phyloP scores from a whole-genome alignment of 2,888 invertebrate species.

The Aplocera efformata region DNA sequence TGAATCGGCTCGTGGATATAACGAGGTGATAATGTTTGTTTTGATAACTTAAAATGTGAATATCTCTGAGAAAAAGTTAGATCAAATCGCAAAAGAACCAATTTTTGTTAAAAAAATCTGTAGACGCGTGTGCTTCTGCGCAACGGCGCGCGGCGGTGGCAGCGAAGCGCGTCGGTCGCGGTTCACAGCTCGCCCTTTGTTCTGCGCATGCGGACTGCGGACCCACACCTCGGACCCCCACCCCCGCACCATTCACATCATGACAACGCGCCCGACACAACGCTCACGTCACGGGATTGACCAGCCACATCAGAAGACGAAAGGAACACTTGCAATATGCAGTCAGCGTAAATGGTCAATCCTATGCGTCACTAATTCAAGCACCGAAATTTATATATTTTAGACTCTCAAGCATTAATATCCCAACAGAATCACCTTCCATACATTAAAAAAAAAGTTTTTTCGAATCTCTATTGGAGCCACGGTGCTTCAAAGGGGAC shows the following conservation, averaged over 20 bases:
- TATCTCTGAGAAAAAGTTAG: constrained; percentile 15
- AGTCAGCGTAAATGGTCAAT: too few species aligned
- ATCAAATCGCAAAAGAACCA: constrained; percentile 38
- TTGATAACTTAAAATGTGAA: neutral
- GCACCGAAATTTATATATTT: too few species aligned
- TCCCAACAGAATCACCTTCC: too few species aligned
- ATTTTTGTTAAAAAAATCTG: constrained; percentile 48
- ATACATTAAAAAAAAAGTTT: too few species aligned
- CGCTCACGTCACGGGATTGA: constrained; percentile 8
- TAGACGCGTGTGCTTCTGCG: constrained; percentile 40
- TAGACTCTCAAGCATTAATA: too few species aligned
- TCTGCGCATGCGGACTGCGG: constrained; percentile 63
- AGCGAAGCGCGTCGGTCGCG: constrained; percentile 72
- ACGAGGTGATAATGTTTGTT: too few species aligned
- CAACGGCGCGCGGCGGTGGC: constrained; percentile 44
- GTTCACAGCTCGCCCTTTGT: constrained; percentile 80
- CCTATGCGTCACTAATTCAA: too few species aligned
- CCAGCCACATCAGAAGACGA: constrained; percentile 2
- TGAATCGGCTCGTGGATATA: too few species aligned
- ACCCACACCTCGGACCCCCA: constrained; percentile 35
- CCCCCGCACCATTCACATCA: neutral
- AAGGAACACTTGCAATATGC: neutral
- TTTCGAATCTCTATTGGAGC: too few species aligned
- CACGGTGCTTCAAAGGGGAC: too few species aligned
- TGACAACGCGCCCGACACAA: constrained; percentile 4